Conservation (phyloP, 2,113 vertebrate species). For the Anser brachyrhynchus region DNA sequence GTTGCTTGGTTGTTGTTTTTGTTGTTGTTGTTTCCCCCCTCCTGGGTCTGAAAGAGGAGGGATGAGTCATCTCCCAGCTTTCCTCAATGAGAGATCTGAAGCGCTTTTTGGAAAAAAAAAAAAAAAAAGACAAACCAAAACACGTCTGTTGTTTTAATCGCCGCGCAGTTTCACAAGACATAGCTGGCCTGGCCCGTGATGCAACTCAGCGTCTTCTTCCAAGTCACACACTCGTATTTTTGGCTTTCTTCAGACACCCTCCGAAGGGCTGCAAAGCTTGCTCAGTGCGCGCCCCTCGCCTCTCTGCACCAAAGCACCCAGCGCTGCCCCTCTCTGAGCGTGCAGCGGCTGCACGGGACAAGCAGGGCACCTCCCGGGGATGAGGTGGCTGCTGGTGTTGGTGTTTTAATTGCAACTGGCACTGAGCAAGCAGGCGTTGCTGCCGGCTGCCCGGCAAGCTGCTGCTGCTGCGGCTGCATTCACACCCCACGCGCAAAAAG, state of each 20-base stretch:
- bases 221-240: background rate
- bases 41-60: background rate
- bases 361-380: background rate
- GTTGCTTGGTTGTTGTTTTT: background rate
- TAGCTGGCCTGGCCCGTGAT: slow-evolving; percentile 32
- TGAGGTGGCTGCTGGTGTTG: background rate
- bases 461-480: accelerated
- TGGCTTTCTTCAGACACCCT: background rate
- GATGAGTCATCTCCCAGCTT: slow-evolving; percentile 40
- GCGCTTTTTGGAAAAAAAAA: background rate
- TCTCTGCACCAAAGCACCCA: too few species aligned
- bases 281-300: accelerated
- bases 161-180: background rate
- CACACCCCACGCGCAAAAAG: background rate
- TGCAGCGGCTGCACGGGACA: accelerated
- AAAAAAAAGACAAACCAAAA: background rate
- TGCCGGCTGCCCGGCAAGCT: background rate
- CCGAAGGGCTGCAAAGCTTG: background rate
- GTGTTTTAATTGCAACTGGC: background rate
- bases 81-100: slow-evolving; percentile 44
- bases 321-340: background rate
- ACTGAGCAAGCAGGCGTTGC: background rate
- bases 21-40: too few species aligned
- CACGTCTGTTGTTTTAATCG: slow-evolving; percentile 43
- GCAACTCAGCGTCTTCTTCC: slow-evolving; percentile 25